Base-by-base conservation (phyloP, 1,140 invertebrate genomes). In the Neuroterus valhalla region DNA sequence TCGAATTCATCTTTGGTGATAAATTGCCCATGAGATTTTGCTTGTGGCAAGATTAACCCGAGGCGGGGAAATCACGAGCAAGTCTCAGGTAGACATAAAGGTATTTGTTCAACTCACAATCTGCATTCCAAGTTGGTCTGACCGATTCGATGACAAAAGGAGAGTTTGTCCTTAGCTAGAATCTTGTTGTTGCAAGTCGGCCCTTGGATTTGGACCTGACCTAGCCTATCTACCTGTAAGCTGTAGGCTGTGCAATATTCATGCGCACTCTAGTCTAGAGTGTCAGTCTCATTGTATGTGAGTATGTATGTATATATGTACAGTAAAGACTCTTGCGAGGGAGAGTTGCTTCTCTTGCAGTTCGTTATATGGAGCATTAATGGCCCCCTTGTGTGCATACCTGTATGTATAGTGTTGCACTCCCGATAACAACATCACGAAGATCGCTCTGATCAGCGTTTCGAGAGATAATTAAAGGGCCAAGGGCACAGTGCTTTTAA, bases 41-140 rank as follows among this genome's bases (percentile, higher is more conserved):
- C 55, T n/a, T 31, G 26, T 31, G 52, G 52, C 52, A 31, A 62
- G 12, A 62, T 15, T 62, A 26, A 62, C 21, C 55, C 23, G 14
- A 62, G 23, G 14, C 55, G 26, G 55, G 55, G 55, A 62, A 62
- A 62, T 62, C 55, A 62, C 14, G 26, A 23, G 15, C 55, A 23
- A n/a, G 23, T 8, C 19, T 5, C 48, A 62, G 55, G 55, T 38
- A 52, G 50, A 14, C 21, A 26, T 52, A 52, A 21, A 26, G 50
- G n/a, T 55, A 55, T 38, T 62, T 62, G 21, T 62, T 31, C 21
- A 62, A 62, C 55, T 62, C 6, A 62, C 14, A 62, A 62, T 62
- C 31, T 38, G 31, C 55, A 62, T 62, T 62, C 23, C 23, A 23
- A 23, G 12, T 62, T 62, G 15, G 26, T 62, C 55, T 26, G 23